Conservation (phyloP, 2,888 invertebrate species). For the Cephus nigrinus region DNA sequence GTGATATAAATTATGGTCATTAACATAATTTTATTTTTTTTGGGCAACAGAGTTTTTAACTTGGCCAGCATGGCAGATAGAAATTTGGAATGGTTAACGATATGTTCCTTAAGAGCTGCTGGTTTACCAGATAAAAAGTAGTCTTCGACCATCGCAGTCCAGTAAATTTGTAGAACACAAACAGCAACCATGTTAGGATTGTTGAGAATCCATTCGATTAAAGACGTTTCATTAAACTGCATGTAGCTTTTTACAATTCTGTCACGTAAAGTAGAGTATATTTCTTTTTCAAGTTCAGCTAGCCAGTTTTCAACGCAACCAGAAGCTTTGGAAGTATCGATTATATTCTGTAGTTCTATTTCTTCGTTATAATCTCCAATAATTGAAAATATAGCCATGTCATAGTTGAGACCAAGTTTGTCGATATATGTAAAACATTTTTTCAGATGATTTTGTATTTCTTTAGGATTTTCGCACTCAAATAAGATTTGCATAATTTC, state of each 20-base stretch:
- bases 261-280: constrained; percentile 65
- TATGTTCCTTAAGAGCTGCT: constrained; percentile 66
- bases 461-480: constrained; percentile 73
- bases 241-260: constrained; percentile 55
- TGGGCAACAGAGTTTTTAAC: constrained; percentile 71
- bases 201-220: constrained; percentile 69
- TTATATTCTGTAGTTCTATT: constrained; percentile 67
- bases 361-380: constrained; percentile 73
- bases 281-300: constrained; percentile 72
- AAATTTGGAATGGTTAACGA: constrained; percentile 66
- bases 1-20: constrained; percentile 70
- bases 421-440: constrained; percentile 80
- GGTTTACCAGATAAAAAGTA: constrained; percentile 61
- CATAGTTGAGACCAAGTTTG: constrained; percentile 67
- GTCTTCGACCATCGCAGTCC: constrained; percentile 74
- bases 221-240: constrained; percentile 54
- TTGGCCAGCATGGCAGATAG: constrained; percentile 70
- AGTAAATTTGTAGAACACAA: constrained; percentile 73
- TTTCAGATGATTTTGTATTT: constrained; percentile 73
- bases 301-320: constrained; percentile 79
- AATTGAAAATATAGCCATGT: constrained; percentile 72
- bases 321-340: constrained; percentile 69
- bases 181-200: constrained; percentile 77
- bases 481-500: constrained; percentile 80
- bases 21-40: constrained; percentile 68